phyloP scores from a whole-genome alignment of 2,888 invertebrate species.

The Ditula angustiorana region DNA sequence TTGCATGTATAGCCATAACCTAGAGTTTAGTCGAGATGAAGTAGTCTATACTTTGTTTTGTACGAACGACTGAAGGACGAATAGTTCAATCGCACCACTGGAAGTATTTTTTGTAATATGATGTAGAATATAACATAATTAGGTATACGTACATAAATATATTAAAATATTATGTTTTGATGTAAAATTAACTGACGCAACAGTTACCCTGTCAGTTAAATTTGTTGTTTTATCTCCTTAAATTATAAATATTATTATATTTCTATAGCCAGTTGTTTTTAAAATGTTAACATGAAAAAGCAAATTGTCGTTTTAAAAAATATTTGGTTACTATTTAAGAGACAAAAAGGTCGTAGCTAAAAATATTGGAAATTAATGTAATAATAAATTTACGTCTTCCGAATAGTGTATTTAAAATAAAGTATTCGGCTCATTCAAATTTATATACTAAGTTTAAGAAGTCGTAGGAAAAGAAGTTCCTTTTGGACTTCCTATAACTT shows the following conservation, averaged over 20 bases:
- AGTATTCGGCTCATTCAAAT: slow-evolving; percentile 71
- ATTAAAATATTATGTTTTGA: not conserved
- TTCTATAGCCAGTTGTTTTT: not conserved
- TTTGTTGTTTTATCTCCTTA: not conserved
- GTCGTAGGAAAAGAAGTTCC: slow-evolving; percentile 62
- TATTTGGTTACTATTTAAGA: slow-evolving; percentile 6
- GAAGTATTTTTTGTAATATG: slow-evolving; percentile 34
- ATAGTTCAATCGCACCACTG: slow-evolving; percentile 30
- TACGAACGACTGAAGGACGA: slow-evolving; percentile 24
- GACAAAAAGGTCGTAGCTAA: slow-evolving; percentile 21
- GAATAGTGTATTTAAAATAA: slow-evolving; percentile 74
- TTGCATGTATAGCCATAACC: slow-evolving; percentile 42
- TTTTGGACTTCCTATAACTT: slow-evolving; percentile 66
- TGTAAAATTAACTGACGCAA: not conserved
- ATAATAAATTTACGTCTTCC: slow-evolving; percentile 83
- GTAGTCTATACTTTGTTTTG: slow-evolving; percentile 15
- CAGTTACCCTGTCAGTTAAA: not conserved
- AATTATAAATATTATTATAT: not conserved
- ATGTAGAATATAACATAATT: slow-evolving; percentile 17
- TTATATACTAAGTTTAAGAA: slow-evolving; percentile 61
- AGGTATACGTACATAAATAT: slow-evolving; percentile 14
- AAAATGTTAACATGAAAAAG: not conserved
- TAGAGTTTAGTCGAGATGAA: slow-evolving; percentile 20
- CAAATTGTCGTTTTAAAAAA: not conserved
- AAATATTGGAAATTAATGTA: slow-evolving; percentile 50